Base-by-base conservation (phyloP, 2,888 invertebrate species). In the Phaedon cochleariae region DNA sequence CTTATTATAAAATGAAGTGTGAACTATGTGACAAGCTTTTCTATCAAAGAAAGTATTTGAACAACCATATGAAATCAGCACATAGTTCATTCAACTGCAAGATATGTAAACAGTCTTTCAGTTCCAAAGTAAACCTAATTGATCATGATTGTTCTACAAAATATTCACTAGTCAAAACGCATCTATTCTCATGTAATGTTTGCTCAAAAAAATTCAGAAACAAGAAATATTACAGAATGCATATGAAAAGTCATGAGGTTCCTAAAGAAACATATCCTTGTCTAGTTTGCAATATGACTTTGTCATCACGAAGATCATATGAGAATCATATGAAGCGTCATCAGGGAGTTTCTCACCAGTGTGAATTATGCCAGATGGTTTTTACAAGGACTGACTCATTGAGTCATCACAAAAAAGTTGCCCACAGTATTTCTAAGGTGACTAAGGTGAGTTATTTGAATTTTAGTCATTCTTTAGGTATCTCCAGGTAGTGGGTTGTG, bases 21-120 rank as follows among this genome's bases (percentile, higher is more conserved):
- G 53, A 66, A 4, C 55, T 69, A 7, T 79, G 78, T 45, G 62
- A 68, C 0, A 85, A 84, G 65, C 73, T 76, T 4, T 87, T 87
- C 73, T 74, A 73, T 1, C 80, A 82, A 48, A 81, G 83, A 59
- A 85, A 85, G 71, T 84, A 85, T 68, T 77, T 87, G 12, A 81
- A 80, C 22, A 77, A 85, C 1, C 88, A 88, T 70, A 73, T 82
- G 15, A 77, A 75, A 61, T 67, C 70, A 0, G 67, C 73, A 2
- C 84, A 85, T 66, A 77, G 79, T 59, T 75, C 73, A 60, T 77
- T 68, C 65, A 62, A 66, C 2, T 81, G 82, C 60, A 60, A 72
- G 48, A 67, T 69, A 41, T 82, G 81, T 68, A 54, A 72, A 21
- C 78, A 74, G 53, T 65, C 34, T 18, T 82, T 74, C 63, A 63